Conservation (phyloP, 2,888 invertebrate species). For the Acleris emargana region DNA sequence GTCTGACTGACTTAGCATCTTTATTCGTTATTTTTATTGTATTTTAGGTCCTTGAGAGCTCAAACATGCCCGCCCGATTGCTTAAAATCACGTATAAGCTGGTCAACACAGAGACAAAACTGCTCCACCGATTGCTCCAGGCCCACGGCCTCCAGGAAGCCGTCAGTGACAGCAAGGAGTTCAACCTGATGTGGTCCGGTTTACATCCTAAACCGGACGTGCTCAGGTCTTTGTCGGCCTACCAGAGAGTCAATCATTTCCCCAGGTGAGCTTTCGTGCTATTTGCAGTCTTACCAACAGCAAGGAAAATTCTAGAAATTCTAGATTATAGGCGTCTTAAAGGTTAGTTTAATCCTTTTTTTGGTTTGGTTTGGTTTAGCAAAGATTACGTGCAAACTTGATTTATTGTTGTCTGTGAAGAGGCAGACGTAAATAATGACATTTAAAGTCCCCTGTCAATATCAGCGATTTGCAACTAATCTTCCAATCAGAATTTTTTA, state of each 20-base stretch:
- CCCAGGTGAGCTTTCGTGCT: slow-evolving; percentile 86
- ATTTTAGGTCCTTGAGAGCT: slow-evolving; percentile 71
- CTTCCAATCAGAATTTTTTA: too few species aligned
- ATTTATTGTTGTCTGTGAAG: too few species aligned
- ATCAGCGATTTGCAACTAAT: too few species aligned
- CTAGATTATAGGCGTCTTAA: too few species aligned
- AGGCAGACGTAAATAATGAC: too few species aligned
- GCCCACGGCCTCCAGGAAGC: slow-evolving; percentile 91
- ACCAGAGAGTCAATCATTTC: slow-evolving; percentile 98
- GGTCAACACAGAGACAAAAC: slow-evolving; percentile 91
- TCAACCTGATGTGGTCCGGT: slow-evolving; percentile 96
- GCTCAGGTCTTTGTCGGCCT: slow-evolving; percentile 90
- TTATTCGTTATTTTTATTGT: neutral
- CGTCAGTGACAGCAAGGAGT: slow-evolving; percentile 85
- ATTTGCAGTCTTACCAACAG: neutral
- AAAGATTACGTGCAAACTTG: too few species aligned
- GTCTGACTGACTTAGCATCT: too few species aligned
- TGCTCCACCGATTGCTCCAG: slow-evolving; percentile 88
- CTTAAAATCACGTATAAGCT: slow-evolving; percentile 91
- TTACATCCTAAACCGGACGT: slow-evolving; percentile 96
- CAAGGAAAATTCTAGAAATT: too few species aligned
- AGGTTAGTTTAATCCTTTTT: too few species aligned
- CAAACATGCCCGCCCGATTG: slow-evolving; percentile 86
- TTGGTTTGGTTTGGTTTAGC: too few species aligned
- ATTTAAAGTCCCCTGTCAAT: too few species aligned